Conservation (phyloP, 2,888 invertebrate species). For the Caradrina clavipalpis region DNA sequence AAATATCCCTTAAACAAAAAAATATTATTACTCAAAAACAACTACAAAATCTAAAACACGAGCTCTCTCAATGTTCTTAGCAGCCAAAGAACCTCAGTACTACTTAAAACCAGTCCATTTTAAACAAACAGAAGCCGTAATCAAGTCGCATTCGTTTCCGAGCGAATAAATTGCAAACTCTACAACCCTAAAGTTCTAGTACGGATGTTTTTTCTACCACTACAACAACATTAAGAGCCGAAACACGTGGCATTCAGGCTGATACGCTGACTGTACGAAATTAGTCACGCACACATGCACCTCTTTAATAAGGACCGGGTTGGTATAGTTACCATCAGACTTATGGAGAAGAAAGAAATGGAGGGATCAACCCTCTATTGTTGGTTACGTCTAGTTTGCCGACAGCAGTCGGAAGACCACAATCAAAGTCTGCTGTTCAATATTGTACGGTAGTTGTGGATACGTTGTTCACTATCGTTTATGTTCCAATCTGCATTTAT, state of each 20-base stretch:
- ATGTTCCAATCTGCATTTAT: neutral
- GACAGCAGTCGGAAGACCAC: neutral
- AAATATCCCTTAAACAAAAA: too few species aligned
- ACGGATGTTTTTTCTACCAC: slow-evolving; percentile 76
- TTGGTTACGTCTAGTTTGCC: neutral
- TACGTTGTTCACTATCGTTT: neutral
- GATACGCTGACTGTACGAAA: slow-evolving; percentile 65
- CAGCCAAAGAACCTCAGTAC: neutral
- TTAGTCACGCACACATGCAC: slow-evolving; percentile 85
- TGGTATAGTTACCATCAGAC: slow-evolving; percentile 53
- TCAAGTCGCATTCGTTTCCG: slow-evolving; percentile 54
- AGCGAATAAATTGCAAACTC: slow-evolving; percentile 53
- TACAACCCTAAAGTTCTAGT: slow-evolving; percentile 62
- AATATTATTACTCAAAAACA: too few species aligned
- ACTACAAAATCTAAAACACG: too few species aligned
- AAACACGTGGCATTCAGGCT: slow-evolving; percentile 76
- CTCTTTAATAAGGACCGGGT: slow-evolving; percentile 73
- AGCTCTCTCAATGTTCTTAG: neutral
- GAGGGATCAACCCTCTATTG: slow-evolving; percentile 22
- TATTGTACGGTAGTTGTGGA: neutral
- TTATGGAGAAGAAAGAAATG: slow-evolving; percentile 45
- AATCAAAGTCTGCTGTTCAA: slow-evolving; percentile 4
- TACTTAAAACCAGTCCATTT: slow-evolving; percentile 16
- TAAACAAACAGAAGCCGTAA: slow-evolving; percentile 40
- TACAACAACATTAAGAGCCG: slow-evolving; percentile 75